Base-by-base conservation (phyloP, 2,797 vertebrate species). In the Sebastes flavidus region DNA sequence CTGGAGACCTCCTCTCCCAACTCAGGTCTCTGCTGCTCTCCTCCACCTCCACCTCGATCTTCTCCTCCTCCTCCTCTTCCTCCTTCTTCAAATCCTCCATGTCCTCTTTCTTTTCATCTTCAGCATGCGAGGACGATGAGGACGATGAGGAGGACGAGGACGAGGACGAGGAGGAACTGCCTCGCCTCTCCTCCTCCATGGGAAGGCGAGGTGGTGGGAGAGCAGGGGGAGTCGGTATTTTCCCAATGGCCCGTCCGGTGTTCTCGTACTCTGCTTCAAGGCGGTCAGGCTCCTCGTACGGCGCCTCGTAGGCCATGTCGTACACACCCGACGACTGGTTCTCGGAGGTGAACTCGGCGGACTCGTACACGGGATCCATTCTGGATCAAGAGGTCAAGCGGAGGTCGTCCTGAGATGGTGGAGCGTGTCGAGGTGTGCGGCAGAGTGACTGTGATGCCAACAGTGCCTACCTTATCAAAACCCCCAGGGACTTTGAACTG, bases 401-500 rank as follows among this genome's bases (percentile, higher is more conserved):
- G 68, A 55, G 59, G 62, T 65, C 2, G 61, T 69, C 11, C 29
- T 25, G 36, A 58, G 58, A 42, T 13, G 36, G 72, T 65, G 59
- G 18, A 34, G 60, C 6, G 55, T 18, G 38, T 52, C 60, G 55
- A 63, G 77, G 66, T 82, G 75, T n/a, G 7, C 16, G 8, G 72
- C 25, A 77, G 71, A 92, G 73, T 86, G 91, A 79, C 16, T 6
- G 61, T 30, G 61, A 65, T 79, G 27, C 66, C 80, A 58, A 3
- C 25, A 3, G 29, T 34, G 18, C 7, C 72, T 36, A 18, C 42
- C 78, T 92, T 93, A 93, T 94, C 89, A 83, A 24, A 73, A 42
- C 25, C 5, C 10, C 3, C 12, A 36, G 91, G 90, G 88, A 94
- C 92, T 94, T 94, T 94, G 93, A 52, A 90, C 88, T 1, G 72